Conservation (phyloP, 30 jellyfish, hydroid and myxozoan species). For the Chrysaora quinquecirrha region DNA sequence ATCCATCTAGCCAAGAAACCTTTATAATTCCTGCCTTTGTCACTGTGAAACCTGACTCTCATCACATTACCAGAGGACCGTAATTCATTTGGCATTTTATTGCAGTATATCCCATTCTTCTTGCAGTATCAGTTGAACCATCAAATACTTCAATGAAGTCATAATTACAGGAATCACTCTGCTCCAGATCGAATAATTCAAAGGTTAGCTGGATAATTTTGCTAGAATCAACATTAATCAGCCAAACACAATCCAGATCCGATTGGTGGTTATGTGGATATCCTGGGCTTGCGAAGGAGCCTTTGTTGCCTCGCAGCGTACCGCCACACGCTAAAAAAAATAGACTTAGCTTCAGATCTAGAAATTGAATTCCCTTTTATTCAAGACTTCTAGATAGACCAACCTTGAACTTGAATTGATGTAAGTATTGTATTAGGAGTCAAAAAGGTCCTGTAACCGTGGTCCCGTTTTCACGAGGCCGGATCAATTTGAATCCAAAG, state of each 20-base stretch:
- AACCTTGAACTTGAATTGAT: too few species aligned
- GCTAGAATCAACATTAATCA: slow-evolving; percentile 26
- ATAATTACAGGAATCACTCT: slow-evolving; percentile 32
- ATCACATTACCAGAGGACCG: slow-evolving; percentile 39
- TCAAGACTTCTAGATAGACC: too few species aligned
- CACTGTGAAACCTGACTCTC: slow-evolving; percentile 55
- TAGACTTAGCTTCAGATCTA: too few species aligned
- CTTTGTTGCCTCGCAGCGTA: slow-evolving; percentile 18
- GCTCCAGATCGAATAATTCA: slow-evolving; percentile 57
- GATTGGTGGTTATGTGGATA: slow-evolving; percentile 68
- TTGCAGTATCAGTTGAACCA: slow-evolving; percentile 30
- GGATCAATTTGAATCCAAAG: too few species aligned
- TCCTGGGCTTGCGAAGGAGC: slow-evolving; percentile 63
- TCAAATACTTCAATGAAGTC: slow-evolving; percentile 75
- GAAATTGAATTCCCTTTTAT: too few species aligned
- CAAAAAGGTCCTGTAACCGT: too few species aligned
- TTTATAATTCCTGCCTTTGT: not conserved
- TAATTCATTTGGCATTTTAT: slow-evolving; percentile 28
- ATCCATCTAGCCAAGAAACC: slow-evolving; percentile 76
- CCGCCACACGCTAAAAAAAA: slow-evolving; percentile 84
- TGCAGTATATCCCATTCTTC: slow-evolving; percentile 68
- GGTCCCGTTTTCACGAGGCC: too few species aligned
- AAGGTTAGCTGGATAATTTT: slow-evolving; percentile 54
- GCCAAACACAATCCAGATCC: slow-evolving; percentile 67
- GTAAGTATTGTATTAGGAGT: too few species aligned